Conservation (phyloP, 2,888 invertebrate species). For the Tuberolachnus salignus region DNA sequence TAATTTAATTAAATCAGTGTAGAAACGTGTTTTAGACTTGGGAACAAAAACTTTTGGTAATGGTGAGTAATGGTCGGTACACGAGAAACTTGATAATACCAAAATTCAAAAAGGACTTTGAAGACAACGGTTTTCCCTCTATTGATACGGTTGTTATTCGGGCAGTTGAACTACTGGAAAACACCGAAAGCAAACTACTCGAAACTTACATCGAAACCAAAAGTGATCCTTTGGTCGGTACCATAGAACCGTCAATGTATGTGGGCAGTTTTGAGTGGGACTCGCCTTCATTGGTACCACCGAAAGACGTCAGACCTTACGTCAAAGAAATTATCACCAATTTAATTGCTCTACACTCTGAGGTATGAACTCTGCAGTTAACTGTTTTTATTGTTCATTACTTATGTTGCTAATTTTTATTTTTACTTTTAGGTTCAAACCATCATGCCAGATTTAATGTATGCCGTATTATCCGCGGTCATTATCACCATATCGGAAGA, state of each 20-base stretch:
- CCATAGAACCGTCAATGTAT: constrained; percentile 95
- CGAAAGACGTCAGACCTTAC: constrained; percentile 82
- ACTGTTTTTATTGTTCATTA: neutral
- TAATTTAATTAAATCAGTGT: no score
- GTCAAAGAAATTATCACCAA: constrained; percentile 87
- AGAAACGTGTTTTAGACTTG: constrained; percentile 66
- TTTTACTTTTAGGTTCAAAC: constrained; percentile 71
- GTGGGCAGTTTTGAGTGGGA: constrained; percentile 87
- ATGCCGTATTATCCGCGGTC: constrained; percentile 75
- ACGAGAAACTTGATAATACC: constrained; percentile 77
- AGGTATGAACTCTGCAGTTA: constrained; percentile 64
- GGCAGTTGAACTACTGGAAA: constrained; percentile 56
- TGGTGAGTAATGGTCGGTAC: constrained; percentile 87
- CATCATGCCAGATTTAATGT: constrained; percentile 78
- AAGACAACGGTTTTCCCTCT: constrained; percentile 75
- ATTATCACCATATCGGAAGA: constrained; percentile 93
- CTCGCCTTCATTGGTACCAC: constrained; percentile 74
- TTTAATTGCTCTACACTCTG: constrained; percentile 77
- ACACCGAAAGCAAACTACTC: constrained; percentile 66
- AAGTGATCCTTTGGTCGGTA: constrained; percentile 92
- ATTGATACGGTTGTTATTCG: constrained; percentile 70
- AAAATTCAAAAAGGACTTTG: constrained; percentile 73
- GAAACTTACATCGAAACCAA: constrained; percentile 88
- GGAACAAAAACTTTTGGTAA: constrained; percentile 83
- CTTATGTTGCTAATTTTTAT: no score